Evolutionary conservation across 2,888 invertebrate genomes (phyloP).

Genomic region (Hyposoter didymator): DNA sequence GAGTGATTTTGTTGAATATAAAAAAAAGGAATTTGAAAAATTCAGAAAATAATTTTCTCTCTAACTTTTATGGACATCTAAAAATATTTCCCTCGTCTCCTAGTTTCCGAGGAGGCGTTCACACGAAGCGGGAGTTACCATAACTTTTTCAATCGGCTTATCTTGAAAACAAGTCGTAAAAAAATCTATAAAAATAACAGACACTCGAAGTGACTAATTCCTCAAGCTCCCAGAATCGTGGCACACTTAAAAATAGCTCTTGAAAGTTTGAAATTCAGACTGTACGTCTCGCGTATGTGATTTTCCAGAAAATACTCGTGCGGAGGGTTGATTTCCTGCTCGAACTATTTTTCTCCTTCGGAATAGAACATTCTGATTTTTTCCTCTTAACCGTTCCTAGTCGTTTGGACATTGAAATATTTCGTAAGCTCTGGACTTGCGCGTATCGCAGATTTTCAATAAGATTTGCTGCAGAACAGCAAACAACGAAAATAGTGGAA

Average conservation of each 20-base stretch:
- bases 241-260: slow-evolving; percentile 32
- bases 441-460: not conserved
- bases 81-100: slow-evolving; percentile 11
- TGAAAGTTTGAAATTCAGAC: slow-evolving; percentile 1
- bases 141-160: slow-evolving; percentile 39
- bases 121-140: not conserved
- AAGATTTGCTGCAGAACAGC: not conserved
- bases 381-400: not conserved
- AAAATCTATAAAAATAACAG: slow-evolving; percentile 42
- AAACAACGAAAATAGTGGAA: not conserved
- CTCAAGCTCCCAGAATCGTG: slow-evolving; percentile 12
- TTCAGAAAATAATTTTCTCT: not conserved
- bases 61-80: slow-evolving; percentile 2
- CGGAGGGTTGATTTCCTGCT: not conserved
- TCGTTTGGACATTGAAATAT: not conserved
- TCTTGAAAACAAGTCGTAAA: slow-evolving; percentile 39
- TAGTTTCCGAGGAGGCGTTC: not conserved
- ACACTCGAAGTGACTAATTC: slow-evolving; percentile 35
- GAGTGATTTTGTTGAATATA: not conserved
- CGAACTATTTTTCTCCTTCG: not conserved
- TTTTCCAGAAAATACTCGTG: slow-evolving; percentile 1
- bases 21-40: not conserved
- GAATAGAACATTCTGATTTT: not conserved
- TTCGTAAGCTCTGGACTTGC: not conserved
- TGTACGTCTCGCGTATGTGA: slow-evolving; percentile 1